Evolutionary conservation across 2,888 invertebrate species (phyloP).

Genomic region (Epicampocera succincta): DNA sequence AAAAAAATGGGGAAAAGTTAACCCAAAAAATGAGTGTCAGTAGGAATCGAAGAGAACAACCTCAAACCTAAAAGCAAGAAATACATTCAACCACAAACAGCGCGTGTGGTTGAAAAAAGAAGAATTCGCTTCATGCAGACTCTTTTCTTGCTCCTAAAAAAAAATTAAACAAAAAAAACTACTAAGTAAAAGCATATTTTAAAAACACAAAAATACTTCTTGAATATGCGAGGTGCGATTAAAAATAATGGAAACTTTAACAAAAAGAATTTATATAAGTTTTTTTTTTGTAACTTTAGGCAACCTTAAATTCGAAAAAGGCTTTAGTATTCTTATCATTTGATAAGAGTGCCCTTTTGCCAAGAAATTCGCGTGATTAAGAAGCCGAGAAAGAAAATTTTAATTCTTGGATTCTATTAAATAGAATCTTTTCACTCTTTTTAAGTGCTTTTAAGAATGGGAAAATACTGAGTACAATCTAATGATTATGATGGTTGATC

Average conservation of each 20-base stretch:
- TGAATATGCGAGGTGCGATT: background rate
- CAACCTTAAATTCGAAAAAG: too few relatives aligned
- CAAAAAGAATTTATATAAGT: background rate
- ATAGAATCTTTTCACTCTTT: too few relatives aligned
- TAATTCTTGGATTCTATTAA: too few relatives aligned
- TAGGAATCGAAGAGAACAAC: constrained; percentile 53
- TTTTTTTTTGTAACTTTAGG: too few relatives aligned
- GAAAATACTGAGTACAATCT: too few relatives aligned
- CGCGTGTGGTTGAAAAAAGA: constrained; percentile 77
- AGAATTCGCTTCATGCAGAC: constrained; percentile 52
- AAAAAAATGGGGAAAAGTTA: constrained; percentile 62
- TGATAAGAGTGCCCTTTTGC: too few relatives aligned
- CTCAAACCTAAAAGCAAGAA: constrained; percentile 6
- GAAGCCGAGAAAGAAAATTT: too few relatives aligned
- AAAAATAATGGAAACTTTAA: background rate
- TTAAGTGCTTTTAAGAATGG: too few relatives aligned
- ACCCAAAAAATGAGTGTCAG: constrained; percentile 59
- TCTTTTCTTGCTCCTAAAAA: constrained; percentile 56
- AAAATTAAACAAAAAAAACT: constrained; percentile 68
- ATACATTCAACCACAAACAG: constrained; percentile 67
- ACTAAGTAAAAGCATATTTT: too few relatives aligned
- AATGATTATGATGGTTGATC: too few relatives aligned
- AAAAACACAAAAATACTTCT: background rate
- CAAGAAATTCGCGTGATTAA: too few relatives aligned
- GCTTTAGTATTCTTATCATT: too few relatives aligned